Base-by-base conservation (phyloP, 2,797 vertebrate species). In the Chromobotia macracanthus region DNA sequence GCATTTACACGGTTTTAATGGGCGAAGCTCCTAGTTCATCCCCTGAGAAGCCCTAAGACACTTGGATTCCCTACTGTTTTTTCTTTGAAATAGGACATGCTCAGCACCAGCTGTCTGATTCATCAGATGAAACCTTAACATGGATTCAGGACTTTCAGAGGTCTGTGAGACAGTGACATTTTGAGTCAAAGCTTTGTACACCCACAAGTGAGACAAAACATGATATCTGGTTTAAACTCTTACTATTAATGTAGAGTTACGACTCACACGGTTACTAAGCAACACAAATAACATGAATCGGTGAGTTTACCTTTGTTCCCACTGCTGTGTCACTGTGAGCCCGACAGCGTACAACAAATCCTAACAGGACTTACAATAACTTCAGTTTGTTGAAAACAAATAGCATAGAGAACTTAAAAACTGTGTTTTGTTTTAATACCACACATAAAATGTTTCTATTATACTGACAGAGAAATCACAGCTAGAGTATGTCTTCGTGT, bases 121-220 rank as follows among this genome's bases (percentile, higher is more conserved):
- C 31, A 31, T 31, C 31, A 31, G 31, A 31, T 31, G 31, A 31
- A 31, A 31, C 5, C 31, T n/a, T 31, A 31, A 31, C 31, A 72
- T 65, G 60, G 46, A 63, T 65, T 41, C 38, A 77, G 48, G 13
- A 23, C 21, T 19, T 60, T 0, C 2, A 67, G 48, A 79, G 16
- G 44, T 12, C 18, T 44, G 18, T 13, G 23, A 55, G 48, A 55
- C 77, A 31, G 55, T 19, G 4, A 60, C 56, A 28, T 66, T 41
- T 63, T 78, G 56, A 78, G 44, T 61, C 68, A 25, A 78, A 12
- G 48, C 21, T 1, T 23, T 75, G 53, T 16, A 31, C 3, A 19
- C 13, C 58, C 1, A 0, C 31, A 72, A 72, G 60, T 31, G 48
- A 66, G 23, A 66, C 31, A 61, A 78, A 70, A 69, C 25, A 60